Conservation (phyloP, 30 jellyfish, hydroid and myxozoan genomes). For the Hydractinia symbiolongicarpus region DNA sequence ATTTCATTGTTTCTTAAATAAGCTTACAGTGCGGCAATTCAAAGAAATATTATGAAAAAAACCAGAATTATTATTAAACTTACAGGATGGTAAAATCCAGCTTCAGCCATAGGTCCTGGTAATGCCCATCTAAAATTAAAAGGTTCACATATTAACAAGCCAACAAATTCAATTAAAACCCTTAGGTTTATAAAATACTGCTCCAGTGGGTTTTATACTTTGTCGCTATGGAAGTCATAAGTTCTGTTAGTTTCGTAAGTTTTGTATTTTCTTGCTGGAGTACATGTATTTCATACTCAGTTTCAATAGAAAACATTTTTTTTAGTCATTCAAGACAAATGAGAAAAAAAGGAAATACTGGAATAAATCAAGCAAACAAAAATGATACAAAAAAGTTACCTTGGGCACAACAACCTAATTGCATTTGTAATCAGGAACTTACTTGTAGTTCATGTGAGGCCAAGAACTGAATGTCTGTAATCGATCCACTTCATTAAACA, state of each 20-base stretch:
- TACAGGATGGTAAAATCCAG: slow-evolving; percentile 96
- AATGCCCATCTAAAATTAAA: slow-evolving; percentile 60
- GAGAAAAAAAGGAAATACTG: not conserved
- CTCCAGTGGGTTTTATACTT: too few relatives aligned
- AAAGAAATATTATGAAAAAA: not conserved
- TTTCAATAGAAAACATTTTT: too few relatives aligned
- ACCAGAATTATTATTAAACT: not conserved
- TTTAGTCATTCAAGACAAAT: too few relatives aligned
- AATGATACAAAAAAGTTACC: not conserved
- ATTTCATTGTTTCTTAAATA: too few relatives aligned
- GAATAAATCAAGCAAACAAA: not conserved
- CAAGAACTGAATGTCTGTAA: slow-evolving; percentile 60
- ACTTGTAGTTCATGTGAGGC: slow-evolving; percentile 88
- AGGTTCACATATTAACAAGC: not conserved
- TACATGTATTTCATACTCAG: too few relatives aligned
- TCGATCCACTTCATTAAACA: slow-evolving; percentile 85
- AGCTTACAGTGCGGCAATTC: not conserved
- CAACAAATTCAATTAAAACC: not conserved
- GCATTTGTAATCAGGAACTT: not conserved
- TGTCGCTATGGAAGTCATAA: too few relatives aligned
- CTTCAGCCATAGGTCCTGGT: slow-evolving; percentile 97
- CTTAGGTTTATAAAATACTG: too few relatives aligned
- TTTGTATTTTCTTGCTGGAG: too few relatives aligned
- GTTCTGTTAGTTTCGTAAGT: too few relatives aligned
- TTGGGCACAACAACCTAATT: not conserved